These are phyloP conservation scores for Antechinus flavipes DNA, from an alignment of 2,113 vertebrate species.

Conservation along the genomic window DNA sequence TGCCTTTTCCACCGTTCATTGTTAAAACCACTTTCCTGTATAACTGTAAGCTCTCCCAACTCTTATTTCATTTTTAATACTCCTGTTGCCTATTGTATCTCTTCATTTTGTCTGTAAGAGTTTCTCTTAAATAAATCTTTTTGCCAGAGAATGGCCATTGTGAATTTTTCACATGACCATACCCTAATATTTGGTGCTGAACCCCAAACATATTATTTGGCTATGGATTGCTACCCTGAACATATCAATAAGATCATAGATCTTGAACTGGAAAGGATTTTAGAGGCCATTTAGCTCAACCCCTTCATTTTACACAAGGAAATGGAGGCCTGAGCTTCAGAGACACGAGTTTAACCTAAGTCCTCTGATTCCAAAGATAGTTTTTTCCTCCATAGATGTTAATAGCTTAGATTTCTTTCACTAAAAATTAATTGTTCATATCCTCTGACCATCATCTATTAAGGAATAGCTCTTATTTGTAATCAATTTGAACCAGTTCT, in stretches of 20 bases:
- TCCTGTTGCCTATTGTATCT: too few relatives aligned
- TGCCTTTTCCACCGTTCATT: too few relatives aligned
- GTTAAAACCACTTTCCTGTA: too few relatives aligned
- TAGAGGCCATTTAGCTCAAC: background rate
- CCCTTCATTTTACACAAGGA: background rate
- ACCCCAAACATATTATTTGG: too few relatives aligned
- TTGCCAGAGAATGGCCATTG: too few relatives aligned
- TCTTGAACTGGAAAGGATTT: background rate
- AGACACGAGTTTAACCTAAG: background rate
- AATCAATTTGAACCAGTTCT: background rate
- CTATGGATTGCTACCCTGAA: too few relatives aligned
- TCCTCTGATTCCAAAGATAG: background rate
- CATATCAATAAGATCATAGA: background rate
- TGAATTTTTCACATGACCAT: too few relatives aligned
- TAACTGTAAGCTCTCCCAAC: too few relatives aligned
- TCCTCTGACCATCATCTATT: background rate
- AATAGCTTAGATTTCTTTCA: background rate
- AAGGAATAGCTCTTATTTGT: background rate
- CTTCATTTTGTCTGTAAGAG: too few relatives aligned
- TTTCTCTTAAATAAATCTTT: too few relatives aligned
- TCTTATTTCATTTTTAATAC: too few relatives aligned
- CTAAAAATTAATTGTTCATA: background rate
- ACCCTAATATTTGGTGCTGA: too few relatives aligned
- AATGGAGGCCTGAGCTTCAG: background rate
- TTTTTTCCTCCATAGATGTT: background rate